Conservation (phyloP, 2,797 vertebrate species). For the Cygnus olor region DNA sequence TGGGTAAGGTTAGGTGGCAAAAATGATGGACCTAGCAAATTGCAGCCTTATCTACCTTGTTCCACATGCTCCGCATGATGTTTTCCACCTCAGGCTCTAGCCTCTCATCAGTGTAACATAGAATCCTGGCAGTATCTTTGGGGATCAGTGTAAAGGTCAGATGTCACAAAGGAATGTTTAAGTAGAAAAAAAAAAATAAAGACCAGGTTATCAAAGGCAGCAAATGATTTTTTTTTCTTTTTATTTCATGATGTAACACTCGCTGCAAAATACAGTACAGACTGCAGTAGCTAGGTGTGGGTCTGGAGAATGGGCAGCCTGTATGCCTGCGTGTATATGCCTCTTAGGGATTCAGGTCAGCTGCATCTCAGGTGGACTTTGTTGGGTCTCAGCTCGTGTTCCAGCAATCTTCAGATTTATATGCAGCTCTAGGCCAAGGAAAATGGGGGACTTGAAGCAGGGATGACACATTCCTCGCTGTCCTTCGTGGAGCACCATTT, state of each 20-base stretch:
- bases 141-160: neutral
- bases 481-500: neutral
- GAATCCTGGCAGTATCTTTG: neutral
- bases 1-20: too few relatives aligned
- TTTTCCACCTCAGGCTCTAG: too few relatives aligned
- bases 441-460: neutral
- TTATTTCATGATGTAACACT: neutral
- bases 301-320: neutral
- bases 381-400: neutral
- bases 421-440: neutral
- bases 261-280: neutral
- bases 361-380: neutral
- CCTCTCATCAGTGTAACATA: too few relatives aligned
- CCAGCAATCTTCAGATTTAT: neutral
- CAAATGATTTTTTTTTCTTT: neutral
- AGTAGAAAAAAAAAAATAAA: neutral
- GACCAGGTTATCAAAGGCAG: neutral
- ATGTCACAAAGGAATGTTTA: neutral
- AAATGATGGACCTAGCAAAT: too few relatives aligned
- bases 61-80: too few relatives aligned
- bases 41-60: too few relatives aligned
- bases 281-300: neutral
- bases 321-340: too few relatives aligned
- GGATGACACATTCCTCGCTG: neutral
- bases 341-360: neutral